Evolutionary conservation across 2,113 vertebrate genomes (phyloP).

Genomic region (Micromys minutus): DNA sequence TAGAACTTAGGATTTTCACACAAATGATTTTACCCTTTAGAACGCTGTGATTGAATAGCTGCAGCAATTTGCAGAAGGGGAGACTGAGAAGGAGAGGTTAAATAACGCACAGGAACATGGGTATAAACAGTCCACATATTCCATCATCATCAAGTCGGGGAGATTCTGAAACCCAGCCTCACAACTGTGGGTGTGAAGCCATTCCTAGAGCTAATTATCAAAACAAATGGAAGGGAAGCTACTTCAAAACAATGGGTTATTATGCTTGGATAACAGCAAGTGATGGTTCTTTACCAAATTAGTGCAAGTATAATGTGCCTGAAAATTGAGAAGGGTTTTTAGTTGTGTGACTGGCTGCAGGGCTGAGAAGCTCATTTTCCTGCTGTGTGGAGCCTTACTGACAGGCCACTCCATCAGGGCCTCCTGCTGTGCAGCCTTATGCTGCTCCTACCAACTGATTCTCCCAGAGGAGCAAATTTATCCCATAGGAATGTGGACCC

Average conservation of each 20-base stretch:
- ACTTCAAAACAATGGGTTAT: conserved; percentile 25
- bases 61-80: conserved; percentile 9
- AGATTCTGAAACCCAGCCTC: conserved; percentile 27
- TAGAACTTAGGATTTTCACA: conserved; percentile 56
- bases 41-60: background rate
- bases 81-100: conserved; percentile 34
- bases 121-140: background rate
- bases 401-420: background rate
- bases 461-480: background rate
- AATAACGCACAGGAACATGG: background rate
- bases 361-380: background rate
- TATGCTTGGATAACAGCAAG: conserved; percentile 19
- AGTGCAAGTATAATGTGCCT: background rate
- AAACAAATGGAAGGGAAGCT: background rate
- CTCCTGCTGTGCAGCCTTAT: background rate
- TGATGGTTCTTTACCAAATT: background rate
- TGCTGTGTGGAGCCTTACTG: fast-evolving
- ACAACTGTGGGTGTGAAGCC: background rate
- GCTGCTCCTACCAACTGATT: background rate
- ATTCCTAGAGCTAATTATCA: conserved; percentile 38
- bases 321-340: background rate
- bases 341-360: background rate
- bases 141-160: conserved; percentile 15
- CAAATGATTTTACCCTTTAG: conserved; percentile 38
- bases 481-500: background rate